These are phyloP conservation scores for Selene dorsalis DNA, from an alignment of 2,797 vertebrate genomes.

Conservation along the genomic window DNA sequence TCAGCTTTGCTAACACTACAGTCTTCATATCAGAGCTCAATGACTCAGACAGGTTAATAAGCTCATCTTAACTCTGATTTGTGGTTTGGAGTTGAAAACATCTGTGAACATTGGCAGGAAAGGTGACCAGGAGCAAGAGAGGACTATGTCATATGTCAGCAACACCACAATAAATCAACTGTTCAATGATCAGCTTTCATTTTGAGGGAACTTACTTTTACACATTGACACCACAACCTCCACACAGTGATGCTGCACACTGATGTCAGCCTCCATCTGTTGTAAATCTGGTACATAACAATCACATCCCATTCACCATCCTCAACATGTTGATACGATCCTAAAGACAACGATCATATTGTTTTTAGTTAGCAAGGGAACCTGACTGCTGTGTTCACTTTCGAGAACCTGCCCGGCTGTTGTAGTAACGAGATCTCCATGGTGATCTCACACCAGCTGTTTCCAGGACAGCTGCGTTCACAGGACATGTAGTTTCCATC, in stretches of 20 bases:
- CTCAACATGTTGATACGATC: too few relatives aligned
- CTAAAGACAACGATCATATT: background rate
- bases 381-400: conserved; percentile 27
- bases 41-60: background rate
- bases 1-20: background rate
- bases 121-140: too few relatives aligned
- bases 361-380: conserved; percentile 25
- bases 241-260: background rate
- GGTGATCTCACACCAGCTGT: conserved; percentile 57
- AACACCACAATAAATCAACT: background rate
- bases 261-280: background rate
- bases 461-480: conserved; percentile 56
- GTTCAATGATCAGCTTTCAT: background rate
- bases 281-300: background rate
- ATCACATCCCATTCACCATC: background rate
- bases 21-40: background rate
- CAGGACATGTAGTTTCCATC: conserved; percentile 37
- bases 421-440: conserved; percentile 52
- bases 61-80: too few relatives aligned
- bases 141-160: too few relatives aligned
- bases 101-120: too few relatives aligned
- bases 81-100: too few relatives aligned
- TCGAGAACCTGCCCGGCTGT: conserved; percentile 47
- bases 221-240: background rate
- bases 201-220: background rate